Evolutionary conservation across 1,140 invertebrate genomes (phyloP).

Genomic region (Leptopilina boulardi): DNA sequence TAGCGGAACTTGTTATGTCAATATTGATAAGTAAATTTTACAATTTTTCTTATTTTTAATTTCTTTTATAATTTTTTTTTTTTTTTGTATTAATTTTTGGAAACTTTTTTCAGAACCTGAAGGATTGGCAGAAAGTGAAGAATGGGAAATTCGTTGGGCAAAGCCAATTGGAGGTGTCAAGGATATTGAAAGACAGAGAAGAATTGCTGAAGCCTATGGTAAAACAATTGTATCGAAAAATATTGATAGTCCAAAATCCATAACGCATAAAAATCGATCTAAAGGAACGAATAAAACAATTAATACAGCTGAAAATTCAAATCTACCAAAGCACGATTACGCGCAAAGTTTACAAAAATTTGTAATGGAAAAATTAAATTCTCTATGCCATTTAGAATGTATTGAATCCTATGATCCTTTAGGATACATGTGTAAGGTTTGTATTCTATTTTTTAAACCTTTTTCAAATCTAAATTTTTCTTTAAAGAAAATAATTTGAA

Average conservation of each 20-base stretch:
- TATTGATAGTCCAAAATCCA: conserved; percentile 4
- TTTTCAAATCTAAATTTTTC: not conserved
- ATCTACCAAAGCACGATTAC: conserved; percentile 23
- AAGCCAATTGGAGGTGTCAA: conserved; percentile 70
- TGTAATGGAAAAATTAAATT: conserved; percentile 57
- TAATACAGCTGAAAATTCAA: not conserved
- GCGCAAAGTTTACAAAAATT: conserved; percentile 52
- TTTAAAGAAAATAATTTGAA: not conserved
- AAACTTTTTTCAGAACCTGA: conserved; percentile 55
- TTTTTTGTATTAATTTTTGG: conserved; percentile 36
- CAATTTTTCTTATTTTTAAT: conserved; percentile 23
- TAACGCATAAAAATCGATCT: conserved; percentile 16
- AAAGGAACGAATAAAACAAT: conserved; percentile 40
- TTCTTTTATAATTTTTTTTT: conserved; percentile 28
- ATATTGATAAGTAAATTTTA: conserved; percentile 65
- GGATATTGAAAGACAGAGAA: conserved; percentile 63
- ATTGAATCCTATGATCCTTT: conserved; percentile 47
- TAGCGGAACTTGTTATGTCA: conserved; percentile 65
- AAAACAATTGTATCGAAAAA: conserved; percentile 42
- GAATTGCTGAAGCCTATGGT: conserved; percentile 59
- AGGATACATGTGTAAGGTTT: conserved; percentile 63
- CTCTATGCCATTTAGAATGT: conserved; percentile 58
- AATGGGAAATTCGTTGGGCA: conserved; percentile 73
- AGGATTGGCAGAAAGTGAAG: conserved; percentile 58
- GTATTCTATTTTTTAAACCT: no score